Evolutionary conservation across 1,140 invertebrate species (phyloP), one percentile per base, ranked within the genome.

Genomic region (Ips nitidus): DNA sequence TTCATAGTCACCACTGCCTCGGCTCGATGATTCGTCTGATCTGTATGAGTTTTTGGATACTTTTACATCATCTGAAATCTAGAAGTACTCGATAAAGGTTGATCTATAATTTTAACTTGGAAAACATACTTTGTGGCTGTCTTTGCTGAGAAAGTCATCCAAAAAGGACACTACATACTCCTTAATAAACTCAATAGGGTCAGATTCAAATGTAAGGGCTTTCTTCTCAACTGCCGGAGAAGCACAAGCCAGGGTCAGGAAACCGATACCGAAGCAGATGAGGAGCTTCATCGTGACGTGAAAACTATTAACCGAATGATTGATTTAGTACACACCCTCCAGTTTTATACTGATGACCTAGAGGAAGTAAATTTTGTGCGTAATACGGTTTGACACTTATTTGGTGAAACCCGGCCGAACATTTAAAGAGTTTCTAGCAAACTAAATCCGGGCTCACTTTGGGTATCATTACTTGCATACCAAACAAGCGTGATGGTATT

Each of bases 121-220:
- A 22, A 22, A 22, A 22, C 58, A 7, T 74, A 74, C 73, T 52
- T 74, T 22, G 45, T 65, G 90, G 66, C 85, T 87, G 75, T 92
- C 91, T 81, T 91, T 91, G 78, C 88, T 88, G 80, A 92, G 86
- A 73, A 92, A 85, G 77, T 87, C 87, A 78, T 92, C 90, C 74
- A 93, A 81, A 56, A 93, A 85, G 60, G 89, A 88, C 79, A 92
- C 87, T 56, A 91, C 87, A 76, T 91, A 91, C 81, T 88, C 91
- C 80, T 93, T 92, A 80, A 93, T 88, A 81, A 91, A 93, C 39
- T 90, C 86, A 52, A 92, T 85, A 4, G 90, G 89, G 77, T 93
- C 91, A 75, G 89, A 89, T 40, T 76, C 75, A 43, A 85, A 83
- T 77, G 90, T 93, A 73, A 90, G 87, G 38, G 82, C 83, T 74